phyloP scores from a whole-genome alignment of 2,888 invertebrate genomes.

The Formica aserva region DNA sequence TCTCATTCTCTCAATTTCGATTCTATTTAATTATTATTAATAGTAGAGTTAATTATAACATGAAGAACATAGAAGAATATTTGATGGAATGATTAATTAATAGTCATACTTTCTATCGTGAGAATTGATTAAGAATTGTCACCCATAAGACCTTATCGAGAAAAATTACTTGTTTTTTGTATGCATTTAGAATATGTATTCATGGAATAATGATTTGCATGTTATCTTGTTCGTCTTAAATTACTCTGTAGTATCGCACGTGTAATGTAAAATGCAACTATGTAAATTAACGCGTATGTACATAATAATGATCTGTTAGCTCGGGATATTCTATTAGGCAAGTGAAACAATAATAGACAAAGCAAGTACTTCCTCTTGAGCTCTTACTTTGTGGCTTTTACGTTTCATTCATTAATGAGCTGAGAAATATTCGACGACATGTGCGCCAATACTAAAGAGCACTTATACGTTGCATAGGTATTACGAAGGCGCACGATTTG shows the following conservation, averaged over 20 bases:
- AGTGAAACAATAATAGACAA: slow-evolving; percentile 24
- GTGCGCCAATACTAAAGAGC: slow-evolving; percentile 50
- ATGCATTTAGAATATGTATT: slow-evolving; percentile 1
- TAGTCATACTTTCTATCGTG: slow-evolving; percentile 7
- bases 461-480: slow-evolving; percentile 28
- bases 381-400: background rate
- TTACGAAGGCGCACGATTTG: slow-evolving; percentile 68
- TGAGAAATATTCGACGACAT: slow-evolving; percentile 29
- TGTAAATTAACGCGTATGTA: slow-evolving; percentile 8
- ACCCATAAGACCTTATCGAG: background rate
- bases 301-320: slow-evolving; percentile 1
- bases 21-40: slow-evolving; percentile 11
- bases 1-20: background rate
- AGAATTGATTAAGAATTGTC: slow-evolving; percentile 35
- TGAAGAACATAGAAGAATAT: slow-evolving; percentile 1
- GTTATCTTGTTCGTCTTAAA: slow-evolving; percentile 2
- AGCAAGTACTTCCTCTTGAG: slow-evolving; percentile 24
- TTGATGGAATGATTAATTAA: slow-evolving; percentile 39
- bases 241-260: background rate
- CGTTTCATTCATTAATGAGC: slow-evolving; percentile 26
- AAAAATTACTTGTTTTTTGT: slow-evolving; percentile 10
- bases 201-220: slow-evolving; percentile 6
- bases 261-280: background rate
- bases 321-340: background rate
- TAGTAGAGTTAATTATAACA: background rate